Conservation (phyloP, 2,888 invertebrate species). For the Acanthosepion esculentum region DNA sequence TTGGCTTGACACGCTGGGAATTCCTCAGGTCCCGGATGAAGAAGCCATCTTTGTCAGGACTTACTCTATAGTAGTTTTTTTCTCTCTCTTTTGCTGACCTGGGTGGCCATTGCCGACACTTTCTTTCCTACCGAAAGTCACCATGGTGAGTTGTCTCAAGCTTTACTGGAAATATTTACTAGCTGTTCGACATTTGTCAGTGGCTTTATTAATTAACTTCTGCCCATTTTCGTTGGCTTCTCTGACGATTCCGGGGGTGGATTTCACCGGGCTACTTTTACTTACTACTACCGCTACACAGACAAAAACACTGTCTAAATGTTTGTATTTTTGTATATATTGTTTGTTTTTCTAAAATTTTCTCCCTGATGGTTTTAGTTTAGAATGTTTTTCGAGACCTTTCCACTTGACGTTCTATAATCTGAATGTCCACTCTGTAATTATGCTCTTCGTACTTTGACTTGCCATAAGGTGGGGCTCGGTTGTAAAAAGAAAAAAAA, state of each 20-base stretch:
- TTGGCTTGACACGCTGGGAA: conserved; percentile 45
- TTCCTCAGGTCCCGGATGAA: conserved; percentile 48
- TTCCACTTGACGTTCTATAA: background rate
- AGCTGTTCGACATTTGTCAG: background rate
- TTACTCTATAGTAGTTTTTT: background rate
- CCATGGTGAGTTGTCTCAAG: background rate
- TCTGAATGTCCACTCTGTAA: background rate
- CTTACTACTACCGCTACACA: background rate
- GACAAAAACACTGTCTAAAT: background rate
- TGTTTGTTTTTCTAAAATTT: background rate
- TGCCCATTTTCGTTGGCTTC: background rate
- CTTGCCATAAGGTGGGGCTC: background rate
- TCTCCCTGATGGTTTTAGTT: too few species aligned
- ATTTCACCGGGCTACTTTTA: conserved; percentile 33
- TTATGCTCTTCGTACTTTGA: background rate
- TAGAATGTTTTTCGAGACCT: background rate
- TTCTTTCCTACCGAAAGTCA: conserved; percentile 33
- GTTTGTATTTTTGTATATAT: too few species aligned
- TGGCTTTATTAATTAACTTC: background rate
- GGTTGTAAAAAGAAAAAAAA: background rate
- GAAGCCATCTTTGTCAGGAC: conserved; percentile 46
- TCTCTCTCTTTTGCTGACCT: conserved; percentile 36
- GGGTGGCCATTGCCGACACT: conserved; percentile 5
- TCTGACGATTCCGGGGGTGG: background rate
- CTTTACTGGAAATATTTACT: conserved; percentile 16